These are phyloP conservation scores for Anolis apletophallus DNA, from an alignment of 2,797 vertebrate species.

Conservation along the genomic window DNA sequence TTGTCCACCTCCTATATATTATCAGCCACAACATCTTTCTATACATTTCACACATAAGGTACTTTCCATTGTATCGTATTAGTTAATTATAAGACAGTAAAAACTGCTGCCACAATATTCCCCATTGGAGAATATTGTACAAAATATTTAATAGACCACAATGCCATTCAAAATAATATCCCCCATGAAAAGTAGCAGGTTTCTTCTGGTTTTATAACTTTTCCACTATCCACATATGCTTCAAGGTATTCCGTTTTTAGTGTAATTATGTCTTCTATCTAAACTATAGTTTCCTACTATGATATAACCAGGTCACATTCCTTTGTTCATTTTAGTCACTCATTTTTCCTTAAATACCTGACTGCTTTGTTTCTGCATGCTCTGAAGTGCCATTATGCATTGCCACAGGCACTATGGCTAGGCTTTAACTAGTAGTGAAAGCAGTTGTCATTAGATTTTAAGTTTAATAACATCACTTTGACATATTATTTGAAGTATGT, in stretches of 20 bases:
- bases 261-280: constrained; percentile 63
- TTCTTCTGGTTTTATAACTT: constrained; percentile 31
- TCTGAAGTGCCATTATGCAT: constrained; percentile 76
- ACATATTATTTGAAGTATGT: constrained; percentile 82
- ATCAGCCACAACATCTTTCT: background rate
- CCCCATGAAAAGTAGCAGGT: constrained; percentile 45
- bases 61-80: background rate
- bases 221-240: constrained; percentile 46
- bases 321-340: constrained; percentile 73
- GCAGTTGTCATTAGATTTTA: constrained; percentile 82
- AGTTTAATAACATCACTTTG: constrained; percentile 82
- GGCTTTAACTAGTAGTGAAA: constrained; percentile 83
- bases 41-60: constrained; percentile 2
- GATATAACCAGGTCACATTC: constrained; percentile 80
- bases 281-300: constrained; percentile 65
- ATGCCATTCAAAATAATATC: constrained; percentile 40
- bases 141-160: constrained; percentile 32
- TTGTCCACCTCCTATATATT: background rate
- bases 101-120: constrained; percentile 5
- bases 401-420: constrained; percentile 75
- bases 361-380: constrained; percentile 79
- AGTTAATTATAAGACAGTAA: background rate
- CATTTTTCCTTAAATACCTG: constrained; percentile 75
- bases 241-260: constrained; percentile 38
- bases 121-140: background rate